A percentile compares a stretch with the other conserved stretches of the same genome.
These are phyloP conservation scores for Notodonta ziczac DNA, from an alignment of 2,888 invertebrate species.

Conservation along the genomic window DNA sequence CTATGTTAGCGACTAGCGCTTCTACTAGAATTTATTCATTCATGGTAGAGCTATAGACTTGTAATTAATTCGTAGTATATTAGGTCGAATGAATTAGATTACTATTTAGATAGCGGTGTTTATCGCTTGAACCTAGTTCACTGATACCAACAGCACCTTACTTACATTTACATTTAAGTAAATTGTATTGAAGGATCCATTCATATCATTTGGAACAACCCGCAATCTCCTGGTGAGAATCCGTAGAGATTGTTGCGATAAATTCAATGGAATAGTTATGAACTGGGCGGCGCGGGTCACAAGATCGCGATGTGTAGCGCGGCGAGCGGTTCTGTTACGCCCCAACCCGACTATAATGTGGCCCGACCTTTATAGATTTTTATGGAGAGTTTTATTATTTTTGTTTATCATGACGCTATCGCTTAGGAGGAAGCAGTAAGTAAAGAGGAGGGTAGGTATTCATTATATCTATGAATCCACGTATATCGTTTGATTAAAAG, in stretches of 20 bases:
- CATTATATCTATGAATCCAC: no score
- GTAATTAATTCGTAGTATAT: no score
- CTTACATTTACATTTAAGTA: not conserved
- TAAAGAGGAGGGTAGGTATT: not conserved
- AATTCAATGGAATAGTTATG: constrained; percentile 1
- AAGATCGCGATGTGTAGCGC: not conserved
- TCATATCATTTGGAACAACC: not conserved
- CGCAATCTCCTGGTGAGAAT: not conserved
- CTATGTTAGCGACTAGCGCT: no score
- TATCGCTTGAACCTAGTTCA: no score
- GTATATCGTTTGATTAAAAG: no score
- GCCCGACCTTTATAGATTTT: not conserved
- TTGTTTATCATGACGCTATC: not conserved
- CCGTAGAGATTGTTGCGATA: not conserved
- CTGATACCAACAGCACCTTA: no score
- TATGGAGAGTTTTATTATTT: not conserved
- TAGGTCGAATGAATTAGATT: no score
- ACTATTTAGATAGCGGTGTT: no score
- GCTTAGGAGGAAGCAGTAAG: not conserved
- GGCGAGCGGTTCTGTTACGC: not conserved
- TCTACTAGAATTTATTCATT: no score
- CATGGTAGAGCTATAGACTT: no score
- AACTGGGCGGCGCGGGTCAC: not conserved
- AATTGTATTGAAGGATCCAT: not conserved
- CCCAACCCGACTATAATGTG: not conserved